These are phyloP conservation scores for Oryzias curvinotus DNA, from an alignment of 2,113 vertebrate genomes.

Conservation along the genomic window DNA sequence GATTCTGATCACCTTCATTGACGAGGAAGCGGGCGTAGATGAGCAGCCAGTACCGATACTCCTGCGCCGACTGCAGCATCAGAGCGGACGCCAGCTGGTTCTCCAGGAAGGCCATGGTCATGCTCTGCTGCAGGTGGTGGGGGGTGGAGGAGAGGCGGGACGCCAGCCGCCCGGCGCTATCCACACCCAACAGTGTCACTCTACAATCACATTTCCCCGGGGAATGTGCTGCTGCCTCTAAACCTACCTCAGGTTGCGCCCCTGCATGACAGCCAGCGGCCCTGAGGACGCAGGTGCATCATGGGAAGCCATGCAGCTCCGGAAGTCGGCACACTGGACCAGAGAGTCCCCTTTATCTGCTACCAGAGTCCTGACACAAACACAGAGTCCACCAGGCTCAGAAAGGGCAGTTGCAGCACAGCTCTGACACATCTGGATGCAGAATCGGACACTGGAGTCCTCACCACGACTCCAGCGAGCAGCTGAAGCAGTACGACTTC, in stretches of 20 bases:
- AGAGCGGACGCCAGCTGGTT: slow-evolving; percentile 91
- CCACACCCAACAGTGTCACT: neutral
- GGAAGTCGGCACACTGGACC: slow-evolving; percentile 94
- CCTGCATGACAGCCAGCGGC: slow-evolving; percentile 93
- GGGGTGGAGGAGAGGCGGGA: slow-evolving; percentile 91
- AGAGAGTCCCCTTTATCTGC: slow-evolving; percentile 94
- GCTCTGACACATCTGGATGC: too few species aligned
- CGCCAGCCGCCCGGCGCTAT: slow-evolving; percentile 83
- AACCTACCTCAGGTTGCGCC: slow-evolving; percentile 88
- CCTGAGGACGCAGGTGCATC: slow-evolving; percentile 88
- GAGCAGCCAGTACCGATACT: slow-evolving; percentile 96
- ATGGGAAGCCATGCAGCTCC: slow-evolving; percentile 88
- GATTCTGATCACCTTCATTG: slow-evolving; percentile 85
- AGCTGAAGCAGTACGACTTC: slow-evolving; percentile 94
- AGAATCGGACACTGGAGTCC: neutral
- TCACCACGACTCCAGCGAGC: slow-evolving; percentile 82
- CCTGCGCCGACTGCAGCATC: slow-evolving; percentile 86
- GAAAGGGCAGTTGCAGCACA: too few species aligned
- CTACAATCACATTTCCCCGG: neutral
- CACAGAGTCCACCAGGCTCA: neutral
- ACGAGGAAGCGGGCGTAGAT: slow-evolving; percentile 96
- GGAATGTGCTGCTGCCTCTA: neutral
- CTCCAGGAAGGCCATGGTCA: slow-evolving; percentile 94
- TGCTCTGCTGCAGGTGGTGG: slow-evolving; percentile 92
- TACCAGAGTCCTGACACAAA: slow-evolving; percentile 86